These are phyloP conservation scores for Illadopsis cleaveri DNA, from an alignment of 2,113 vertebrate species.

Conservation along the genomic window DNA sequence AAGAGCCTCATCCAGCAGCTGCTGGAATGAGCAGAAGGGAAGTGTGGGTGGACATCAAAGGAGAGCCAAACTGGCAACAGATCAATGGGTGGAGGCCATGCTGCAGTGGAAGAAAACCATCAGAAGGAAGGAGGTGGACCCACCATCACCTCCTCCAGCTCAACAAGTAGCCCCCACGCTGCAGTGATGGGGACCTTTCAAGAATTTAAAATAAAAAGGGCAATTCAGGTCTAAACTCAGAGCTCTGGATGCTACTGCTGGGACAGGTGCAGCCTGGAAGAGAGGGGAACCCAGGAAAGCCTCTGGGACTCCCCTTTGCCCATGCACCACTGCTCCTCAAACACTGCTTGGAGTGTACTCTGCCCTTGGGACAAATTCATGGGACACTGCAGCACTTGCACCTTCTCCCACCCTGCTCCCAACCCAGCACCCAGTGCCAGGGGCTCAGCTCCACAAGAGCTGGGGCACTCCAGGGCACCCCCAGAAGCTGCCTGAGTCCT, in stretches of 20 bases:
- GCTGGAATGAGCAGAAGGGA: neutral
- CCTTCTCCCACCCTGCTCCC: neutral
- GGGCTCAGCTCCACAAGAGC: neutral
- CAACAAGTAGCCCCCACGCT: neutral
- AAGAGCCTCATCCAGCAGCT: neutral
- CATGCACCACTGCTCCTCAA: neutral
- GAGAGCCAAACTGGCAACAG: constrained; percentile 12
- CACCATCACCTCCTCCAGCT: neutral
- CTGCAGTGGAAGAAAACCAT: neutral
- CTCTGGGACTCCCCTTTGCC: neutral
- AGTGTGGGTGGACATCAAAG: neutral
- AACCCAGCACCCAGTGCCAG: neutral
- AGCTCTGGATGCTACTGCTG: neutral
- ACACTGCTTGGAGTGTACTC: neutral
- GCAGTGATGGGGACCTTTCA: neutral
- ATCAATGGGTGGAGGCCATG: neutral
- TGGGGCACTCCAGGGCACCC: neutral
- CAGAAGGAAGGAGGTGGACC: neutral
- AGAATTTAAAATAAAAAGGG: neutral
- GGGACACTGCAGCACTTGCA: neutral
- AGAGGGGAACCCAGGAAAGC: neutral
- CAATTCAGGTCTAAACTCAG: neutral
- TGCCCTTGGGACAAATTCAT: neutral
- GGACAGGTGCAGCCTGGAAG: neutral
- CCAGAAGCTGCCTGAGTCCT: neutral